Percentiles rank a stretch among this genome's conserved stretches.
phyloP scores from a whole-genome alignment of 1,140 invertebrate genomes.

The Apocrypta bakeri region DNA sequence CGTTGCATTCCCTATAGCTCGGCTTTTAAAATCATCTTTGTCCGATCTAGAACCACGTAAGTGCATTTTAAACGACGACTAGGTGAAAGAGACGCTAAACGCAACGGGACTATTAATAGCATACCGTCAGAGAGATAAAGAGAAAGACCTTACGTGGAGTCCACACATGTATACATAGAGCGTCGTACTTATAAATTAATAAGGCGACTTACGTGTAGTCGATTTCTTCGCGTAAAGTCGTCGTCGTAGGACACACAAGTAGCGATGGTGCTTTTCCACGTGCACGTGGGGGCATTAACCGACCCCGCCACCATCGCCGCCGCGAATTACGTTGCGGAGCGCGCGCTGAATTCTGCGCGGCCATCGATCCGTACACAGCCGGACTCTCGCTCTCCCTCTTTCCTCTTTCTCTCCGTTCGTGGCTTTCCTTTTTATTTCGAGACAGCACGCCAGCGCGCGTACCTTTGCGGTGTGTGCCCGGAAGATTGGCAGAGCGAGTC shows the following conservation, averaged over 20 bases:
- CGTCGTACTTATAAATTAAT: not conserved
- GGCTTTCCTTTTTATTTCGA: constrained; percentile 10
- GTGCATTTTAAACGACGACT: not conserved
- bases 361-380: not conserved
- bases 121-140: not conserved
- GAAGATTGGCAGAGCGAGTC: not conserved
- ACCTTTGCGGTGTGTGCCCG: not conserved
- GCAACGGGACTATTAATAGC: not conserved
- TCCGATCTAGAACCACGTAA: not conserved
- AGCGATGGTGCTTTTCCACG: not conserved
- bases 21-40: not conserved
- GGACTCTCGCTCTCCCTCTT: too few species aligned
- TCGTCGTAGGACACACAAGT: not conserved
- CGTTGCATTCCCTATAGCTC: not conserved
- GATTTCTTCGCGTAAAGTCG: not conserved
- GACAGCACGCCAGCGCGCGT: not conserved
- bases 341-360: constrained; percentile 3
- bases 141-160: too few species aligned
- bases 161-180: not conserved
- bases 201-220: not conserved
- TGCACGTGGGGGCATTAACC: not conserved
- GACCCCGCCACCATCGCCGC: too few species aligned
- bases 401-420: not conserved
- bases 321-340: not conserved
- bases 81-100: too few species aligned